phyloP scores from a whole-genome alignment of 2,797 vertebrate species.

The Buceros bicornis region DNA sequence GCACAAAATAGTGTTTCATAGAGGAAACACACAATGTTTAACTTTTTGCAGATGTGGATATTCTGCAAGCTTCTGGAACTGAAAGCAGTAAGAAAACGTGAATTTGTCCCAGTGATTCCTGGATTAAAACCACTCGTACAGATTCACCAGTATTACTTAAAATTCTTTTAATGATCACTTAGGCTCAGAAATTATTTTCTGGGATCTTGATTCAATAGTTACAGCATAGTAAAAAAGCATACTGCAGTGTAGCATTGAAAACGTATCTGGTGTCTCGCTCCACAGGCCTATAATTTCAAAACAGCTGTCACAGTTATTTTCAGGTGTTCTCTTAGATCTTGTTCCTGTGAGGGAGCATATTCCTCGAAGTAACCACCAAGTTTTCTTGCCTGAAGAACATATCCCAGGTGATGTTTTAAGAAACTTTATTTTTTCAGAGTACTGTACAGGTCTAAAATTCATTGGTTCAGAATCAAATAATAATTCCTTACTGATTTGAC shows the following conservation, averaged over 20 bases:
- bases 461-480: background rate
- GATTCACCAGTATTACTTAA: background rate
- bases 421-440: background rate
- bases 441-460: background rate
- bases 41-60: background rate
- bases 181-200: background rate
- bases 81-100: background rate
- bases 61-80: background rate
- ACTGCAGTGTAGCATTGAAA: background rate
- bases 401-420: background rate
- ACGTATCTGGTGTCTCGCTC: background rate
- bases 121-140: background rate
- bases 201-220: background rate
- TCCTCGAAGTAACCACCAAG: background rate
- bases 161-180: background rate
- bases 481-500: background rate
- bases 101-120: background rate
- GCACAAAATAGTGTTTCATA: background rate
- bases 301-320: background rate
- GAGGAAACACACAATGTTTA: background rate
- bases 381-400: background rate
- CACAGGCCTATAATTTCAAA: background rate
- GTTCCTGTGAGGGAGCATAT: background rate
- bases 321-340: background rate
- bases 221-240: background rate